Percentiles rank a stretch among this genome's conserved stretches.
These are phyloP conservation scores for Paracanthobrama guichenoti DNA, from an alignment of 2,113 vertebrate species.

Conservation along the genomic window DNA sequence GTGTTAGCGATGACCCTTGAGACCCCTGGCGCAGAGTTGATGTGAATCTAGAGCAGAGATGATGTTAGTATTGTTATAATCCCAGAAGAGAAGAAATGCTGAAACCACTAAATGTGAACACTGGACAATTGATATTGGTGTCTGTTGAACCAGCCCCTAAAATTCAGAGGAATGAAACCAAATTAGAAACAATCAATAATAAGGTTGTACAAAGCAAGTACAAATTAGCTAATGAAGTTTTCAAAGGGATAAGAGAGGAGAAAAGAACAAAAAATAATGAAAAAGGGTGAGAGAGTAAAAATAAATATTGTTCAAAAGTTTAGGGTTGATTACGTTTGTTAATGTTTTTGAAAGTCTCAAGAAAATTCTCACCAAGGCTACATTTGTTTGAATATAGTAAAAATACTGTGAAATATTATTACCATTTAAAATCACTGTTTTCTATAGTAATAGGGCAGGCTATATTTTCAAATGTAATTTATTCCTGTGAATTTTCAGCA, in stretches of 20 bases:
- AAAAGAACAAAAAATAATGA: not conserved
- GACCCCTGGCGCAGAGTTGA: not conserved
- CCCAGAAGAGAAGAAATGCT: constrained; percentile 32
- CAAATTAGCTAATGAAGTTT: not conserved
- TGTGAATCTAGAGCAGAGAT: constrained; percentile 3
- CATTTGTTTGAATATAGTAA: not conserved
- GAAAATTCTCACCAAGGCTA: not conserved
- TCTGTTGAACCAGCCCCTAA: constrained; percentile 38
- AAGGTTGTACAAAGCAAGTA: not conserved
- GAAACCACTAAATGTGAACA: constrained; percentile 39
- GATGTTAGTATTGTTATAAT: constrained; percentile 46
- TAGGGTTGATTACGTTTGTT: not conserved
- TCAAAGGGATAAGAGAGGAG: not conserved
- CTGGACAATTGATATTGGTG: constrained; percentile 25
- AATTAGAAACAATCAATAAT: constrained; percentile 23
- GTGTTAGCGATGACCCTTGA: not conserved
- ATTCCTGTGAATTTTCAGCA: not conserved
- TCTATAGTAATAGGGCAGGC: not conserved
- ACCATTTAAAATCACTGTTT: not conserved
- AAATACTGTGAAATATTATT: not conserved
- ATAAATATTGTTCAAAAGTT: not conserved
- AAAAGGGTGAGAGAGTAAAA: not conserved
- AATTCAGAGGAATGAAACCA: constrained; percentile 56
- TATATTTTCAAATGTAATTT: not conserved
- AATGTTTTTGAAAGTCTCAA: not conserved